Evolutionary conservation across 2,113 vertebrate genomes (phyloP).

Genomic region (Onychostoma macrolepis): DNA sequence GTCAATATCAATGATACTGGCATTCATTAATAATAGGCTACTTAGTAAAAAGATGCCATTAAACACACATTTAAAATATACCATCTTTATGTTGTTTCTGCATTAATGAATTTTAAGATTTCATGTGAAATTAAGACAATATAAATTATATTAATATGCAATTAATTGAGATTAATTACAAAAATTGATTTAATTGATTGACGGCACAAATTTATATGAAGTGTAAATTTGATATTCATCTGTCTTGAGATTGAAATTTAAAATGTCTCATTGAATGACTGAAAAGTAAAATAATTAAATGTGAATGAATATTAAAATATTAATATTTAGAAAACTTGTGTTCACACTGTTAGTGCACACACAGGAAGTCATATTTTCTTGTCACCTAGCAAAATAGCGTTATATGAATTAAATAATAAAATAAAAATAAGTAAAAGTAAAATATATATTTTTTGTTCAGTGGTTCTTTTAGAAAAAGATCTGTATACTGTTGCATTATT

Average conservation of each 20-base stretch:
- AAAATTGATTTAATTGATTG: no score
- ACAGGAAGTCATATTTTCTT: not conserved
- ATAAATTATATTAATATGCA: no score
- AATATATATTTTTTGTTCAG: no score
- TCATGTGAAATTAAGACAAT: not conserved
- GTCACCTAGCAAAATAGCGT: not conserved
- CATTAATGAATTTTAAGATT: not conserved
- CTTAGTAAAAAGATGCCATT: no score
- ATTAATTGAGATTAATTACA: no score
- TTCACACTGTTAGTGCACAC: not conserved
- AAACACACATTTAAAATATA: no score
- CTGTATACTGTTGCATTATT: no score
- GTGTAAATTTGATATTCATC: not conserved
- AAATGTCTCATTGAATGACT: not conserved
- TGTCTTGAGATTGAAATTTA: not conserved
- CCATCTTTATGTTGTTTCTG: not conserved
- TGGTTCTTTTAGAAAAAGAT: no score
- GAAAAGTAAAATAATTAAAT: not conserved
- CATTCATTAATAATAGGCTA: no score
- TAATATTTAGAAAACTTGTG: not conserved
- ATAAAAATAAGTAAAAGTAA: no score
- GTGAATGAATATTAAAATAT: not conserved
- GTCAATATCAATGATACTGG: not conserved
- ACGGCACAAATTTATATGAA: no score
- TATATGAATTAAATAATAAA: not conserved